phyloP scores from a whole-genome alignment of 1,140 invertebrate genomes.

The Hyles vespertilio region DNA sequence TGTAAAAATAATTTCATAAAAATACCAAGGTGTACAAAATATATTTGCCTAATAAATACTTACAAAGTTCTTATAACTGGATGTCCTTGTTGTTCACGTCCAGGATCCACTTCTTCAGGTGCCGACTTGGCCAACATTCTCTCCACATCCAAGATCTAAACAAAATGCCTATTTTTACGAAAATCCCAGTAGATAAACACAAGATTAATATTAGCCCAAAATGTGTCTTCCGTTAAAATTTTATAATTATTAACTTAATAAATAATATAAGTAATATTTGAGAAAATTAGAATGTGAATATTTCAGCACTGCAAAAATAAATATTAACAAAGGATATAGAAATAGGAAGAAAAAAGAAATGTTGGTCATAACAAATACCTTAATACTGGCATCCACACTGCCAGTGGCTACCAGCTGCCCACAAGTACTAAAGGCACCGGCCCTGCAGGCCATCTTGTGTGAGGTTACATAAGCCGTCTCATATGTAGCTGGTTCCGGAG shows the following conservation, averaged over 20 bases:
- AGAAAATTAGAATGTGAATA: no score
- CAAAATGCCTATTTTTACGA: no score
- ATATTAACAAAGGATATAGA: no score
- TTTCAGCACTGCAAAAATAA: no score
- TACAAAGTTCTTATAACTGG: slow-evolving; percentile 97
- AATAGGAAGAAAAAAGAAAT: no score
- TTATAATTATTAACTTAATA: no score
- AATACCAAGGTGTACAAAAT: no score
- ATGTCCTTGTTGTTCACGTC: slow-evolving; percentile 93
- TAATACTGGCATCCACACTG: slow-evolving; percentile 98
- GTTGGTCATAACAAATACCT: slow-evolving; percentile 74
- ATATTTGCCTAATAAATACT: slow-evolving; percentile 17
- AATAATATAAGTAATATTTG: no score
- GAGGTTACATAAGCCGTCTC: slow-evolving; percentile 99
- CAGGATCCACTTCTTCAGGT: slow-evolving; percentile 87
- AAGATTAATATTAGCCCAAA: no score
- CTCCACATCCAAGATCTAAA: slow-evolving; percentile 95
- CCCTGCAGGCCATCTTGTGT: slow-evolving; percentile 96
- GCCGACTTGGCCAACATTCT: slow-evolving; percentile 97
- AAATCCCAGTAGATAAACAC: no score
- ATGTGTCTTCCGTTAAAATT: no score
- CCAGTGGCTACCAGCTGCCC: slow-evolving; percentile 98
- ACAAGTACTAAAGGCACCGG: slow-evolving; percentile 95
- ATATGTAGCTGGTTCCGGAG: slow-evolving; percentile 95
- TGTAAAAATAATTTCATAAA: no score